Base-by-base conservation (phyloP, 2,113 vertebrate genomes). In the Ornithorhynchus anatinus region DNA sequence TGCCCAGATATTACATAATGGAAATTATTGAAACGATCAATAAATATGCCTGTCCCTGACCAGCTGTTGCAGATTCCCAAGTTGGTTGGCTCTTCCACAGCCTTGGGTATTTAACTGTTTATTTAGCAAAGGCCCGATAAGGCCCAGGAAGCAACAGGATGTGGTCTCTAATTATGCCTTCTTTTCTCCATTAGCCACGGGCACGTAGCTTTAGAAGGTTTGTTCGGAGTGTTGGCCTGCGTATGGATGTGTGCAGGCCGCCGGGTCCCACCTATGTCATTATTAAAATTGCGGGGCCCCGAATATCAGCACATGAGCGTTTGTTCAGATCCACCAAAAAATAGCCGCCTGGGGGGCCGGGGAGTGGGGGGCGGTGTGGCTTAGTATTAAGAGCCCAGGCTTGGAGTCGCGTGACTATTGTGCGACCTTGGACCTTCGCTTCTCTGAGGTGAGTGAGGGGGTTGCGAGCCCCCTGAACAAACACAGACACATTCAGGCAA, bases 271-370 rank as follows among this genome's bases (percentile, higher is more conserved):
- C 51, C 52, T 32, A 32, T 48, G 42, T 79, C 58, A 67, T 62
- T 77, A 75, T 59, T 59, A 71, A 79, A 81, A 85, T 69, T 69
- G 66, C 5, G 53, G 47, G n/a, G 8, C 48, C 59, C n/a, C n/a
- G n/a, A n/a, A n/a, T n/a, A n/a, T n/a, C n/a, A n/a, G n/a, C n/a
- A n/a, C n/a, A n/a, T n/a, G n/a, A n/a, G n/a, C n/a, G n/a, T n/a
- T n/a, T n/a, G n/a, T n/a, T n/a, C n/a, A n/a, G n/a, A n/a, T n/a
- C n/a, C n/a, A n/a, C n/a, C n/a, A n/a, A n/a, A n/a, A n/a, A n/a
- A n/a, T n/a, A n/a, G n/a, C n/a, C n/a, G n/a, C n/a, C n/a, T n/a
- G n/a, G n/a, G n/a, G n/a, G n/a, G n/a, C n/a, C n/a, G n/a, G n/a
- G n/a, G n/a, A n/a, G n/a, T n/a, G n/a, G n/a, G n/a, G n/a, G n/a